Percentiles rank a stretch among this genome's conserved stretches.
Conservation (phyloP, 2,797 vertebrate species). For the Sebastes trivittatus region DNA sequence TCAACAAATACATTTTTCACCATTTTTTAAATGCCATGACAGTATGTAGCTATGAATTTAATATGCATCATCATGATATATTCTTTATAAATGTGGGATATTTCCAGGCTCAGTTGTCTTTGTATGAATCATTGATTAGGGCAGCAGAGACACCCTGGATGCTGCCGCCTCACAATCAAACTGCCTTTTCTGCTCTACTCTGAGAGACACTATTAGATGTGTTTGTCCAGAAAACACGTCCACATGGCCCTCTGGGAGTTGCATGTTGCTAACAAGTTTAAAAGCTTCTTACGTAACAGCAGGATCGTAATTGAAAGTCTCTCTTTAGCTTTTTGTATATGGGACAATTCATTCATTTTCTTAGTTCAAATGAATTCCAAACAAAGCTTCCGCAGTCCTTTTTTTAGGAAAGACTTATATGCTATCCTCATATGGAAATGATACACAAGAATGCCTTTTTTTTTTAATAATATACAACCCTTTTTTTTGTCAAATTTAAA, state of each 20-base stretch:
- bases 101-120: constrained; percentile 42
- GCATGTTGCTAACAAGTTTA: constrained; percentile 38
- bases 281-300: constrained; percentile 3
- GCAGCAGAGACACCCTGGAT: background rate
- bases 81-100: constrained; percentile 35
- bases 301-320: background rate
- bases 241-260: background rate
- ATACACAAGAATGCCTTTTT: background rate
- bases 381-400: background rate
- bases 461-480: background rate
- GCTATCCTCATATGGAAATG: background rate
- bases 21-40: constrained; percentile 3
- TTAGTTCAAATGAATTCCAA: background rate
- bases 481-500: background rate
- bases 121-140: constrained; percentile 42
- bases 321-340: background rate
- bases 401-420: background rate
- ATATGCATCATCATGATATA: constrained; percentile 15
- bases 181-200: background rate
- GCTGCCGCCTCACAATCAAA: background rate
- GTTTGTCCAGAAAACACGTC: constrained; percentile 15
- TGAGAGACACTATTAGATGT: background rate
- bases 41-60: constrained; percentile 18
- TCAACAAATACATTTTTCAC: constrained; percentile 29
- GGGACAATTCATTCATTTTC: background rate